A percentile compares a stretch with the other conserved stretches of the same genome.
phyloP scores from a whole-genome alignment of 2,113 vertebrate species.

The Maccullochella peelii region DNA sequence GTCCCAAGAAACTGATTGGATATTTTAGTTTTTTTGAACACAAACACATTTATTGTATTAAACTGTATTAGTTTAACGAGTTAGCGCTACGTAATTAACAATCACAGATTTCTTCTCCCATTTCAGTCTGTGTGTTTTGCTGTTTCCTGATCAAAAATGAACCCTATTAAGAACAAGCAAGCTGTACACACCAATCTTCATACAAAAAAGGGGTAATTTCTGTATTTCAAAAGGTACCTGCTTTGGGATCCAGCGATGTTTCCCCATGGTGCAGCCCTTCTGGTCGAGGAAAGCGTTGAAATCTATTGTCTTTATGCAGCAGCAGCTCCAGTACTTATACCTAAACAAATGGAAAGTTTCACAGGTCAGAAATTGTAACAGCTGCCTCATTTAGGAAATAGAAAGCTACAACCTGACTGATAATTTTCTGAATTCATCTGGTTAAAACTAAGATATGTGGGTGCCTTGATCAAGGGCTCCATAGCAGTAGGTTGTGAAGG shows the following conservation, averaged over 20 bases:
- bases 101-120: background rate
- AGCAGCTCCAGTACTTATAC: slow-evolving; percentile 99
- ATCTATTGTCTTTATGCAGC: slow-evolving; percentile 90
- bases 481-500: no score
- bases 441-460: no score
- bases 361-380: background rate
- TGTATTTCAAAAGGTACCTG: slow-evolving; percentile 76
- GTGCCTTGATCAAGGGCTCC: no score
- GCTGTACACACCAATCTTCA: background rate
- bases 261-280: slow-evolving; percentile 90
- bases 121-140: background rate
- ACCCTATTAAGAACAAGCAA: background rate
- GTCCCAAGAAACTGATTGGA: background rate
- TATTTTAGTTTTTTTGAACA: no score
- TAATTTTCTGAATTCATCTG: no score
- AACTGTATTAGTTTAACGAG: no score
- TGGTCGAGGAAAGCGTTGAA: slow-evolving; percentile 95
- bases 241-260: slow-evolving; percentile 89
- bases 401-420: no score
- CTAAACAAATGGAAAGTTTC: slow-evolving; percentile 70
- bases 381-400: background rate
- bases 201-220: background rate
- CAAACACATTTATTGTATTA: no score
- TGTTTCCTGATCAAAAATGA: background rate
- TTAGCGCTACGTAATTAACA: no score